phyloP scores from a whole-genome alignment of 2,797 vertebrate genomes.

The Borostomias antarcticus region DNA sequence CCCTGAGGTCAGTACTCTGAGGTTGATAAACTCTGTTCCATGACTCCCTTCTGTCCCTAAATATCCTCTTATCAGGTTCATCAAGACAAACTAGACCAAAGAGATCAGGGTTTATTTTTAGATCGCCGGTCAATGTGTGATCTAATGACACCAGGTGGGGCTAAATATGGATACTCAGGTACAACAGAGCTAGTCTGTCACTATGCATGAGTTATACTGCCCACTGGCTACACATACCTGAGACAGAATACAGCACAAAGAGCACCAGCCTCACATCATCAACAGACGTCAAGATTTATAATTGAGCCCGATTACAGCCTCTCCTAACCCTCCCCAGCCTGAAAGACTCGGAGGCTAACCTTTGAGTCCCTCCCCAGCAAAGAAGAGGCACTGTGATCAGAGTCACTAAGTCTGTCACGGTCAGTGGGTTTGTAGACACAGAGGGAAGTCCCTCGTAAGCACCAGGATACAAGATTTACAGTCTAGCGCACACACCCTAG shows the following conservation, averaged over 20 bases:
- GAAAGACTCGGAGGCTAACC: not conserved
- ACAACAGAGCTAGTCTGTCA: conserved; percentile 34
- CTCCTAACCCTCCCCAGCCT: not conserved
- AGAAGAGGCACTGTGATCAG: too few species aligned
- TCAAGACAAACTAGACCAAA: conserved; percentile 51
- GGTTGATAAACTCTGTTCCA: conserved; percentile 34
- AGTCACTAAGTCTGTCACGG: too few species aligned
- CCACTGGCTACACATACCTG: not conserved
- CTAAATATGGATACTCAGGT: conserved; percentile 42
- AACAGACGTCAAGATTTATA: not conserved
- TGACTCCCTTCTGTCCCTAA: conserved; percentile 12
- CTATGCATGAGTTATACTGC: conserved; percentile 23
- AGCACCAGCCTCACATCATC: not conserved
- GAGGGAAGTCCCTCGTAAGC: not conserved
- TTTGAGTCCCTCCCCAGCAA: too few species aligned
- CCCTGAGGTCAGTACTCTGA: too few species aligned
- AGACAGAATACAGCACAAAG: not conserved
- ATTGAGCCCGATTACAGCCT: not conserved
- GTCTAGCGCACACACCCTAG: not conserved
- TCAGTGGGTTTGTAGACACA: not conserved
- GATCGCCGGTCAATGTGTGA: conserved; percentile 43
- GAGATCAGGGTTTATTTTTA: conserved; percentile 60
- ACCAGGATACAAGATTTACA: conserved; percentile 1
- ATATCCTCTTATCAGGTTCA: conserved; percentile 20
- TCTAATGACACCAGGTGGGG: conserved; percentile 54